Percentiles rank a stretch among this genome's conserved stretches.
phyloP scores from a whole-genome alignment of 35 echinoderm and acorn worm species.

The Lytechinus pictus region DNA sequence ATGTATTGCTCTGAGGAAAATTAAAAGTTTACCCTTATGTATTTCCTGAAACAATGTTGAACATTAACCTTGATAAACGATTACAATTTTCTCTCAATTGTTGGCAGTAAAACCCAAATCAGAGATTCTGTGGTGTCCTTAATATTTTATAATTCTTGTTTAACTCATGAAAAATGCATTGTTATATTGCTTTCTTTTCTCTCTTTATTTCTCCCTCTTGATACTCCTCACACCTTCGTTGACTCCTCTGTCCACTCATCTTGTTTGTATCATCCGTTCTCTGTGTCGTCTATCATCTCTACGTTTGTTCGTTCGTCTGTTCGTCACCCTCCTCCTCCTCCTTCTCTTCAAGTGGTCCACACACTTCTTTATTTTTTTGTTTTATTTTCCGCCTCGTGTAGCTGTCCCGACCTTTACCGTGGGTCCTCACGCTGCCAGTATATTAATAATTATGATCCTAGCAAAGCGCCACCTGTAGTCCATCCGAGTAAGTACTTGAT shows the following conservation, averaged over 20 bases:
- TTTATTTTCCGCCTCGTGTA: slow-evolving; percentile 33
- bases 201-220: slow-evolving; percentile 45
- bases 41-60: neutral
- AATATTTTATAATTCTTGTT: slow-evolving; percentile 29
- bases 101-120: neutral
- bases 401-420: slow-evolving; percentile 48
- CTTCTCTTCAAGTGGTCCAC: slow-evolving; percentile 28
- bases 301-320: slow-evolving; percentile 38
- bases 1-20: neutral
- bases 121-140: slow-evolving; percentile 27
- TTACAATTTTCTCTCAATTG: neutral
- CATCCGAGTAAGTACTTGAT: slow-evolving; percentile 40
- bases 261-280: neutral
- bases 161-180: slow-evolving; percentile 33
- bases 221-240: neutral
- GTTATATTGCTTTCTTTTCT: slow-evolving; percentile 56
- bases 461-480: slow-evolving; percentile 8
- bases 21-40: neutral
- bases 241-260: neutral
- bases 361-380: slow-evolving; percentile 57
- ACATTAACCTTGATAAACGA: neutral
- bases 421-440: slow-evolving; percentile 28
- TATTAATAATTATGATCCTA: slow-evolving; percentile 9
- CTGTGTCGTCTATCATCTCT: slow-evolving; percentile 14
- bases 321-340: slow-evolving; percentile 30